Evolutionary conservation across 2,113 vertebrate species (phyloP).

Genomic region (Nipponia nippon): DNA sequence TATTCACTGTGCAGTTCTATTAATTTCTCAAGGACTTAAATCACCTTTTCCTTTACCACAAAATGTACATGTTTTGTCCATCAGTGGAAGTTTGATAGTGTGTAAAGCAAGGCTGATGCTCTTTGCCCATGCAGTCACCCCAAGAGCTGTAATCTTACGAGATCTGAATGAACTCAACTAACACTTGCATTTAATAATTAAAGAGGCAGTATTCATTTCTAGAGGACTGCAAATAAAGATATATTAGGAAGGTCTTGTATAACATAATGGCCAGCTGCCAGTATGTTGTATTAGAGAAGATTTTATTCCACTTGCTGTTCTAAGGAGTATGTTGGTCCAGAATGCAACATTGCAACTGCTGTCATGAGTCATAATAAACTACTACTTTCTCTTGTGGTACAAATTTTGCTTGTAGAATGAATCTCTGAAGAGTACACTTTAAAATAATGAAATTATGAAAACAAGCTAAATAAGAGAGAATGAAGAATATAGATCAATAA

Average conservation of each 20-base stretch:
- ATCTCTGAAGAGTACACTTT: not conserved
- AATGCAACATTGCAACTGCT: not conserved
- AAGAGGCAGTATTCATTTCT: constrained; percentile 76
- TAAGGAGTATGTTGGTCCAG: not conserved
- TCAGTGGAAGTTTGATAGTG: not conserved
- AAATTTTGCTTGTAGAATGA: not conserved
- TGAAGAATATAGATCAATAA: not conserved
- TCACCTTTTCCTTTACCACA: constrained; percentile 50
- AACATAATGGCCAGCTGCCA: not conserved
- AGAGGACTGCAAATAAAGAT: constrained; percentile 48
- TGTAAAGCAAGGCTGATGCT: constrained; percentile 38
- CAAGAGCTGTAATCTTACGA: constrained; percentile 17
- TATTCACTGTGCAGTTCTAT: constrained; percentile 47
- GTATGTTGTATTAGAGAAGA: not conserved
- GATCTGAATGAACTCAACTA: constrained; percentile 40
- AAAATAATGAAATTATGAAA: not conserved
- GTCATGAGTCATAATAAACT: not conserved
- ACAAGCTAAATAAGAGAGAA: not conserved
- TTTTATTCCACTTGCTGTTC: not conserved
- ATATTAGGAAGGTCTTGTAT: not conserved
- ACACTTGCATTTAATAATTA: constrained; percentile 46
- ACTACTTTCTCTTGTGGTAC: not conserved
- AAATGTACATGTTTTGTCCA: constrained; percentile 1
- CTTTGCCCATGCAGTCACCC: constrained; percentile 52
- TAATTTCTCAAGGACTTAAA: constrained; percentile 49